Evolutionary conservation across 1,140 invertebrate genomes (phyloP), one percentile per base, ranked within the genome.

Genomic region (Octopus bimaculoides): DNA sequence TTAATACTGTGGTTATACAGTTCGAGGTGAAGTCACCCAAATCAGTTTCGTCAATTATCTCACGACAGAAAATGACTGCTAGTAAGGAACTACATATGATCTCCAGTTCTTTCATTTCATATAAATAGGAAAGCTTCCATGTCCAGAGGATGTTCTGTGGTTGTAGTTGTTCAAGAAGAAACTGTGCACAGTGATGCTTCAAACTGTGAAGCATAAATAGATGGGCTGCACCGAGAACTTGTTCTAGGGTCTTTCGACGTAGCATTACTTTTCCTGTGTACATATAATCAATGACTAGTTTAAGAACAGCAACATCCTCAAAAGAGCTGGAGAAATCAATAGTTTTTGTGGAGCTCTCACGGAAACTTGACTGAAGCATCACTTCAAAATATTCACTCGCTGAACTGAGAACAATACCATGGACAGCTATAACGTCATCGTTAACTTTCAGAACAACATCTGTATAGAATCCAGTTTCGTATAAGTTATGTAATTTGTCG

Each of bases 321-420:
- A 75, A 75, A 0, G 74, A 75, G 20, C 17, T 75, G 74, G 41
- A 52, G 8, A 75, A 75, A 52, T 75, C 74, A 5, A 75, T 75
- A 52, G 14, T 75, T 17, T 52, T 75, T 0, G 41, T 75, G 41
- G 74, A 75, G 52, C 74, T 75, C 52, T 75, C 74, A 14, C 74
- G 74, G 52, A 52, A 75, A 52, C 74, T 4, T 4, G 74, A 75
- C 26, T 75, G 41, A 52, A 75, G 74, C 74, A 75, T 75, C n/a
- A 75, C 74, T 41, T 53, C 20, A 17, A 75, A 75, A 52, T 75
- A 75, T 52, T 75, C 74, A 17, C 74, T 75, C 8, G 8, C 41
- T 41, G 74, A 52, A 53, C 26, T 53, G 52, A 75, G 74, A 75
- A 75, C 74, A 17, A 75, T 75, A 0, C 74, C 74, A 53, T 75